Conservation (phyloP, 1,140 invertebrate genomes). For the Anthonomus grandis region DNA sequence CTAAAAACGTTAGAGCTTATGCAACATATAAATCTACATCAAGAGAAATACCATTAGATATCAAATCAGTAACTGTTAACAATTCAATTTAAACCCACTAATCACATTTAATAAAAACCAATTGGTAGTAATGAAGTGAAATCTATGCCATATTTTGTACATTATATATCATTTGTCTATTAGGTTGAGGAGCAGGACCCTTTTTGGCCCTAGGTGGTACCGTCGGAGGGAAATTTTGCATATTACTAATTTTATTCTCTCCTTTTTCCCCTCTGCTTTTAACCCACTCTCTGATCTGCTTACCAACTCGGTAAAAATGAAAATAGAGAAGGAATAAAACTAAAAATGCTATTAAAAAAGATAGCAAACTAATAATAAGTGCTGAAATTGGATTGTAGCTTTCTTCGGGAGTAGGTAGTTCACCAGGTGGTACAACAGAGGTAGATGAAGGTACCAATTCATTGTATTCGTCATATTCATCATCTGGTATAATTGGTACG, state of each 20-base stretch:
- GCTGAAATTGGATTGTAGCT: constrained; percentile 40
- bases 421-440: not conserved
- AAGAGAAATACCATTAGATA: no score
- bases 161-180: constrained; percentile 23
- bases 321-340: constrained; percentile 46
- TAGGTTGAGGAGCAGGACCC: constrained; percentile 9
- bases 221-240: constrained; percentile 21
- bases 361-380: constrained; percentile 39
- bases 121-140: not conserved
- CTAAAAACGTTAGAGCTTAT: not conserved
- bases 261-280: constrained; percentile 30
- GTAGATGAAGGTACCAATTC: constrained; percentile 19
- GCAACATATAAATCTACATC: no score
- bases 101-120: no score
- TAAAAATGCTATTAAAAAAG: constrained; percentile 48
- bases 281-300: constrained; percentile 40
- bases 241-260: constrained; percentile 14
- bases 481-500: constrained; percentile 16
- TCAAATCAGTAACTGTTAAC: no score
- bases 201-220: constrained; percentile 33
- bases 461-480: constrained; percentile 23
- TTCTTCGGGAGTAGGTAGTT: constrained; percentile 26
- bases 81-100: no score
- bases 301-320: constrained; percentile 48
- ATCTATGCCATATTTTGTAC: constrained; percentile 29